Evolutionary conservation across 2,113 vertebrate genomes (phyloP), one percentile per base, ranked within the genome.

Genomic region (Chinchilla lanigera): DNA sequence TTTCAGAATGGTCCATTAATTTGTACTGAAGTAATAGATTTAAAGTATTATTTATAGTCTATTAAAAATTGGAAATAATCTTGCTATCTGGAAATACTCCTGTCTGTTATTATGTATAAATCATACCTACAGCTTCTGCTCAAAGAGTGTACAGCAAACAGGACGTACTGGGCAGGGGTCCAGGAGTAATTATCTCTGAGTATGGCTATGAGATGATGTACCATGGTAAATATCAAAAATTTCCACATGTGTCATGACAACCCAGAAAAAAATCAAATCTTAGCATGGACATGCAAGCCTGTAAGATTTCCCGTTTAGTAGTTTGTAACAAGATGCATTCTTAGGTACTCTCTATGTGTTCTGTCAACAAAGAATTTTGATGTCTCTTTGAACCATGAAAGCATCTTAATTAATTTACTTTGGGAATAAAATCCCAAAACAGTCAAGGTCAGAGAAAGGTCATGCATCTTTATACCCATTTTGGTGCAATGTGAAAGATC

Each of bases 91-190:
- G 52, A 88, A 85, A 20, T 50, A 80, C 88, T 82, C 1, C 93
- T 89, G n/a, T 91, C 61, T 86, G 41, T 65, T 91, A 89, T 41
- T 81, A 90, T 38, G 67, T 58, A 91, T 78, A 75, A 96, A 86
- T 38, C 41, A 86, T n/a, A 65, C 10, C 7, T 20, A 52, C 35
- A 92, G n/a, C 84, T 89, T 91, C 88, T 93, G 5, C 38, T 41
- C 50, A 84, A 73, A 5, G 20, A 28, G 60, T 13, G 52, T 0
- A 35, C 14, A 8, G 50, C 69, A 94, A 60, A 60, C 9, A 14
- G 38, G n/a, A 22, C 90, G 24, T 86, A 56, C 24, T 84, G 22
- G 28, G 50, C 50, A 80, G 58, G 30, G 19, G 16, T 56, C 17
- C 22, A 77, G 54, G 75, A 28, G 77, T 80, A 89, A 75, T 69